phyloP scores from a whole-genome alignment of 2,888 invertebrate genomes.

The Anagyrus pseudococci region DNA sequence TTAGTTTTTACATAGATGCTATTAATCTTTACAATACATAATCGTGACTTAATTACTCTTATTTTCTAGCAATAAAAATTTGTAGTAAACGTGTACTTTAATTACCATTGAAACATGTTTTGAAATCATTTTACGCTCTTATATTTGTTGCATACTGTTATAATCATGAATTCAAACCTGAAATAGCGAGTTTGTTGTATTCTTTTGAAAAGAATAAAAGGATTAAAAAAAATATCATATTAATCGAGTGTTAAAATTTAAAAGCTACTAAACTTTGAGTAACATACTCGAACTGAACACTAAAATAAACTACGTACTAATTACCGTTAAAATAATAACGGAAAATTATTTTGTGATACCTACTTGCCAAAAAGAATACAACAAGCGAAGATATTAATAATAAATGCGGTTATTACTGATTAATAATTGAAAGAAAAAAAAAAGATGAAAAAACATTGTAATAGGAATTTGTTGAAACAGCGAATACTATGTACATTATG shows the following conservation, averaged over 20 bases:
- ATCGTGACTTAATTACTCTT: too few relatives aligned
- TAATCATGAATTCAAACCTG: constrained; percentile 3
- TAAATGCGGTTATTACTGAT: constrained; percentile 58
- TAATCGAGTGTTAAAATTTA: constrained; percentile 18
- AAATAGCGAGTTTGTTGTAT: constrained; percentile 32
- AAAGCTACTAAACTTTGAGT: constrained; percentile 22
- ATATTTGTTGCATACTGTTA: constrained; percentile 4
- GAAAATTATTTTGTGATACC: constrained; percentile 62
- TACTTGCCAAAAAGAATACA: constrained; percentile 62
- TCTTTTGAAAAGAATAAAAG: constrained; percentile 30
- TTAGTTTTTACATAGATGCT: too few relatives aligned
- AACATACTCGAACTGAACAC: constrained; percentile 11
- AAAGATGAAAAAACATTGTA: constrained; percentile 56
- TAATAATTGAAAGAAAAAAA: constrained; percentile 49
- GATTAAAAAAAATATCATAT: constrained; percentile 16
- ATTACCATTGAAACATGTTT: too few relatives aligned
- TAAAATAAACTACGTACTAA: constrained; percentile 52
- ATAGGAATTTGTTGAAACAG: constrained; percentile 59
- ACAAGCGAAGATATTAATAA: constrained; percentile 56
- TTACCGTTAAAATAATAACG: constrained; percentile 59
- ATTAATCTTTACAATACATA: too few relatives aligned
- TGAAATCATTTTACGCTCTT: constrained; percentile 4
- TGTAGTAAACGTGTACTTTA: too few relatives aligned
- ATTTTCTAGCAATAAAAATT: too few relatives aligned
- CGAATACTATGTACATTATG: constrained; percentile 61